Evolutionary conservation across 2,797 vertebrate genomes (phyloP), one percentile per base, ranked within the genome.

Genomic region (Pyrocephalus nanus): DNA sequence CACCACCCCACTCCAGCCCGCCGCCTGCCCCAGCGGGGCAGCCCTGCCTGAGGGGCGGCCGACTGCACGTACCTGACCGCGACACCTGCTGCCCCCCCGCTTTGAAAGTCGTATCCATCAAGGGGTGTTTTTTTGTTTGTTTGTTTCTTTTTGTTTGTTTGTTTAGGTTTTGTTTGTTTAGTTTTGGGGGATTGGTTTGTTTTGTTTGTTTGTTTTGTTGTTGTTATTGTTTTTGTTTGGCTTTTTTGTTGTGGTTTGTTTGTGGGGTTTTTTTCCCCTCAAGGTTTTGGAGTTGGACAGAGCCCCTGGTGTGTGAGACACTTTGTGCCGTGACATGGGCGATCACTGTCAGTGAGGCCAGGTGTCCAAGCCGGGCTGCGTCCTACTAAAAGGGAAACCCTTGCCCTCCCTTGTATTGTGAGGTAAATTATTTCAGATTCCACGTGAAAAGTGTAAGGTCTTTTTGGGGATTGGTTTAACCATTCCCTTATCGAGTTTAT

Each of bases 41-140:
- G 45, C 65, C 51, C n/a, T 45, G 67, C 50, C 19, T 6, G 40
- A 32, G 64, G 77, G 58, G 71, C 53, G 43, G 54, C 51, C 26
- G 47, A 21, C 93, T 96, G 96, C 97, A 92, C 96, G 30, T 85
- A 83, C 78, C 93, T 80, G 72, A 48, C 77, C 26, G 22, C 85
- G 9, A 9, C 27, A 25, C 29, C 48, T 54, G 80, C 72, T 26
- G 57, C 16, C 20, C 57, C 12, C 26, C 7, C 2, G 6, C 15
- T 3, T 19, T 48, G 36, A 61, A 90, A 48, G 4, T 26, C 17
- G 0, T 8, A 27, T 6, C 34, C 17, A 0, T 12, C 11, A 15
- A 10, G 5, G 25, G 38, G 15, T 26, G 11, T 15, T 21, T 42
- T 17, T 18, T 54, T 30, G 29, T 11, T 55, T 20, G 51, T 40